These are phyloP conservation scores for Bellardia bayeri DNA, from an alignment of 2,888 invertebrate species.

Conservation along the genomic window DNA sequence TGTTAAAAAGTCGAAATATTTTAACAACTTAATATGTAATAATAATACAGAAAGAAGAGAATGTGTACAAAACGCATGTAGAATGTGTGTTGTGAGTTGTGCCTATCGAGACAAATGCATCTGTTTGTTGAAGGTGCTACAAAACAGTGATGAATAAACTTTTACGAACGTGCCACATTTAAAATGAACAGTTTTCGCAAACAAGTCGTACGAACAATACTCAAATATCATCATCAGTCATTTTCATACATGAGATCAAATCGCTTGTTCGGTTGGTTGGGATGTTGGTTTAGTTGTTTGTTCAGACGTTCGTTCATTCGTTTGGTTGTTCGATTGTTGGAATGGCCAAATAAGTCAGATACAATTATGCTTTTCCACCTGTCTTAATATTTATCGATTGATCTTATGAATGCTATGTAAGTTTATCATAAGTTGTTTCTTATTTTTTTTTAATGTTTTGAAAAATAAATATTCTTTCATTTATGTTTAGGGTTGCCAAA, in stretches of 20 bases:
- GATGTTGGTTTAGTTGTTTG: constrained; percentile 20
- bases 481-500: constrained; percentile 44
- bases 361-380: constrained; percentile 80
- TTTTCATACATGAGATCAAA: constrained; percentile 44
- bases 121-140: constrained; percentile 70
- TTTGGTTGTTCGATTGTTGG: constrained; percentile 8
- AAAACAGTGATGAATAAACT: constrained; percentile 68
- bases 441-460: constrained; percentile 16
- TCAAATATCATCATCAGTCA: constrained; percentile 61
- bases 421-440: constrained; percentile 65
- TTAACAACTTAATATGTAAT: constrained; percentile 74
- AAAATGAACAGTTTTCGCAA: constrained; percentile 49
- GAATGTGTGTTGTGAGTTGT: background rate
- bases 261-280: constrained; percentile 11
- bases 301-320: background rate
- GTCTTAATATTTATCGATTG: constrained; percentile 75
- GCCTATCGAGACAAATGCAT: constrained; percentile 63
- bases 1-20: constrained; percentile 71
- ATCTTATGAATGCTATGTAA: constrained; percentile 72
- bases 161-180: constrained; percentile 73
- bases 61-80: background rate
- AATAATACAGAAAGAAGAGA: constrained; percentile 32
- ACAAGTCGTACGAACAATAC: constrained; percentile 29
- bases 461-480: constrained; percentile 52
- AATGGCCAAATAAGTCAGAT: constrained; percentile 70